Evolutionary conservation across 2,113 vertebrate species (phyloP).

Genomic region (Tupaia tana): DNA sequence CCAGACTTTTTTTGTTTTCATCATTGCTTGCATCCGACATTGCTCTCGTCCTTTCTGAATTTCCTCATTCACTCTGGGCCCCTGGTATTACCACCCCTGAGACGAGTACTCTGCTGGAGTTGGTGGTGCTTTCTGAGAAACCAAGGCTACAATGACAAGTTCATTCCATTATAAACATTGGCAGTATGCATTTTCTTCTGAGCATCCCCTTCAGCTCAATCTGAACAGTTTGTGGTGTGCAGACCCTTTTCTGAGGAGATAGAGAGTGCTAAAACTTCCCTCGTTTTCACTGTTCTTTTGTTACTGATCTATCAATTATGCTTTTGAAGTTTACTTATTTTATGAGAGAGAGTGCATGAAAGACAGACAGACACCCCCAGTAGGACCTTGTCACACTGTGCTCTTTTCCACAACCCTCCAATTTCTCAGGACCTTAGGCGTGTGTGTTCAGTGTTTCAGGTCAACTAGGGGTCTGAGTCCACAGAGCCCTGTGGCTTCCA

Average conservation of each 20-base stretch:
- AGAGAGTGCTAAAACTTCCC: not conserved
- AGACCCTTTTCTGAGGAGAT: not conserved
- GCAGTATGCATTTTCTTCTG: not conserved
- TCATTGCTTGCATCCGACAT: not conserved
- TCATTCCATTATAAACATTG: not conserved
- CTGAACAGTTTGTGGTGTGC: not conserved
- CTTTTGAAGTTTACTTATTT: too few species aligned
- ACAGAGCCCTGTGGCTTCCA: too few species aligned
- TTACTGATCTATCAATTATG: not conserved
- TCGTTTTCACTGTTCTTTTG: not conserved
- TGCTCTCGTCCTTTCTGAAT: not conserved
- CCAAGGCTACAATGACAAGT: not conserved
- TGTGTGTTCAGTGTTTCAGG: not conserved
- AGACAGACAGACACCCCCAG: too few species aligned
- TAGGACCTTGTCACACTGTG: too few species aligned
- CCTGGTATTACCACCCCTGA: not conserved
- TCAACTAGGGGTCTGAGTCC: too few species aligned
- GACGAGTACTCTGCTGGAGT: not conserved
- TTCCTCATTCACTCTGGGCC: not conserved
- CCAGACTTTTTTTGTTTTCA: not conserved
- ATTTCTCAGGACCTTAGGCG: not conserved
- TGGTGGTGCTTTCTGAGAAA: not conserved
- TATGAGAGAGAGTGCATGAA: too few species aligned
- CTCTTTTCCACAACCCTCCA: too few species aligned
- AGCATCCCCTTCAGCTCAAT: too few species aligned